Conservation (phyloP, 2,113 vertebrate species). For the Circaetus gallicus region DNA sequence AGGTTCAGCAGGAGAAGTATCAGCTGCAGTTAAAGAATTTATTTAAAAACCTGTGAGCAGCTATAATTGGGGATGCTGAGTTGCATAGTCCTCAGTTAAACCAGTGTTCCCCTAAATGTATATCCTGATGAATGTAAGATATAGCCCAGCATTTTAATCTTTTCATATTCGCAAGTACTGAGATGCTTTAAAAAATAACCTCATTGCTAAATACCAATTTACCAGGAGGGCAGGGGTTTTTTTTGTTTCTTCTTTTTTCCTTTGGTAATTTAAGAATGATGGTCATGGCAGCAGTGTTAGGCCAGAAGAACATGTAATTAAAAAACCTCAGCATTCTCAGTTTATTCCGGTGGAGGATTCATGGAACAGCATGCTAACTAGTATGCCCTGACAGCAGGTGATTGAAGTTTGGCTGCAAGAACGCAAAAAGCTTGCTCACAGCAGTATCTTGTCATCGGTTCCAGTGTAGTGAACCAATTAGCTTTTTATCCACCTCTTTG, state of each 20-base stretch:
- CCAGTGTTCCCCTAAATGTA: neutral
- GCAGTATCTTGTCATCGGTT: neutral
- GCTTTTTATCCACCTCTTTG: conserved; percentile 31
- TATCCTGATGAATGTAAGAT: neutral
- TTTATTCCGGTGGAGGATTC: neutral
- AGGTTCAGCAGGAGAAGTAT: neutral
- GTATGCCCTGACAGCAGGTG: neutral
- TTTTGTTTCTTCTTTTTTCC: neutral
- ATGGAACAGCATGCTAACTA: neutral
- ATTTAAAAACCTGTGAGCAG: neutral
- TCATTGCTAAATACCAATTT: neutral
- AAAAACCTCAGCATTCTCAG: neutral
- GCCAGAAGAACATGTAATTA: neutral
- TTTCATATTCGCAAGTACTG: neutral
- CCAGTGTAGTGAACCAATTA: neutral
- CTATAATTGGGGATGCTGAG: neutral
- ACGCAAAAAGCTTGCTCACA: neutral
- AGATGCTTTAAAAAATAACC: neutral
- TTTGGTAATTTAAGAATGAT: neutral
- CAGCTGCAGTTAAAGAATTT: neutral
- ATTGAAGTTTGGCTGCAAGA: neutral
- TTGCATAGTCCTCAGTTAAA: neutral
- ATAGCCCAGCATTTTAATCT: neutral
- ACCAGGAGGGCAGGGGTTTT: neutral
- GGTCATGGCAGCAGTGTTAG: neutral